A percentile compares a stretch with the other conserved stretches of the same genome.
These are phyloP conservation scores for Morphnarchus princeps DNA, from an alignment of 2,113 vertebrate species.

Conservation along the genomic window DNA sequence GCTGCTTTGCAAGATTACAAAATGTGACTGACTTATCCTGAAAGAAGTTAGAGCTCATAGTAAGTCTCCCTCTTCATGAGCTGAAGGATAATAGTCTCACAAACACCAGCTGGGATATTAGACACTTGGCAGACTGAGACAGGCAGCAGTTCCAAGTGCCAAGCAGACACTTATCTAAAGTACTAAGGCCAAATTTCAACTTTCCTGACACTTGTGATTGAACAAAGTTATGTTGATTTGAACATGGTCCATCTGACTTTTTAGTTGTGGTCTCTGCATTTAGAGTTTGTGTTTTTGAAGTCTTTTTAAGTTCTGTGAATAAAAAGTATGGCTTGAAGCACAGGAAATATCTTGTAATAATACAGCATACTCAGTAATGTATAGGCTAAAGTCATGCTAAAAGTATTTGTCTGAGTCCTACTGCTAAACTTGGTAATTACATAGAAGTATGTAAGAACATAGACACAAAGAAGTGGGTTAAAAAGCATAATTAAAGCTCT, in stretches of 20 bases:
- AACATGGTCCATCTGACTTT: constrained; percentile 36
- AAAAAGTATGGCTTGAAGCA: constrained; percentile 49
- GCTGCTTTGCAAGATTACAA: background rate
- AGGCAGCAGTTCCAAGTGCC: constrained; percentile 29
- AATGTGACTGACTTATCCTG: background rate
- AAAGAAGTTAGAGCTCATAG: background rate
- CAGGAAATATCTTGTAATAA: constrained; percentile 71
- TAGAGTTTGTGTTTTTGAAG: constrained; percentile 26
- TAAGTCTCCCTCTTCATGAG: background rate
- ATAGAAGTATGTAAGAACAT: constrained; percentile 63
- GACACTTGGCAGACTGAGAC: background rate
- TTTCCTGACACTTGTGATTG: constrained; percentile 16
- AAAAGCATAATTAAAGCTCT: constrained; percentile 77
- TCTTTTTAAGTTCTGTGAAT: constrained; percentile 60
- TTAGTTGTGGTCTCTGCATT: constrained; percentile 5
- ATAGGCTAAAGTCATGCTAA: constrained; percentile 69
- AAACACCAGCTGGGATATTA: background rate
- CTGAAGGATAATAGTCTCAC: background rate
- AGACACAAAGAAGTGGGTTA: constrained; percentile 71
- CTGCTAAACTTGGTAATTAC: constrained; percentile 73
- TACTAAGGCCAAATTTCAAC: constrained; percentile 35
- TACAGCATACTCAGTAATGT: constrained; percentile 44
- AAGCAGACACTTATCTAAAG: constrained; percentile 43
- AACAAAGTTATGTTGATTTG: constrained; percentile 26
- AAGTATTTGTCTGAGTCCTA: constrained; percentile 71